Conservation (phyloP, 2,797 vertebrate species). For the Anniella stebbinsi region DNA sequence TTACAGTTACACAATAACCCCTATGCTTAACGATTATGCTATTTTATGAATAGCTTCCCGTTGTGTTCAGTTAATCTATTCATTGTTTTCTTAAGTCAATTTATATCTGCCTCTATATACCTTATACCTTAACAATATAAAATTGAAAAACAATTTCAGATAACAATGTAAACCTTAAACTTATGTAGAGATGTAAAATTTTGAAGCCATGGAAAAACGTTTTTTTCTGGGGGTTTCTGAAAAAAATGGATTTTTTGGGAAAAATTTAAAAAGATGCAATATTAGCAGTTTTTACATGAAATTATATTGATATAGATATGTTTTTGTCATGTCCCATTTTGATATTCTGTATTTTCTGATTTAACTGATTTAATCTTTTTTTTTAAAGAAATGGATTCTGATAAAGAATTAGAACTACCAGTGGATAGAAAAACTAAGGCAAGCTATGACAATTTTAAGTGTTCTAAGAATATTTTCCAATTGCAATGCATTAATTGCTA, state of each 20-base stretch:
- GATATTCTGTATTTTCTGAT: conserved; percentile 17
- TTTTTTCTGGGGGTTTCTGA: too few species aligned
- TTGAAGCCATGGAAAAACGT: too few species aligned
- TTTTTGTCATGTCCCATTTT: neutral
- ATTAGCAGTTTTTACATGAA: too few species aligned
- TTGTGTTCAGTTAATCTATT: neutral
- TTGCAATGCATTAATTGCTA: neutral
- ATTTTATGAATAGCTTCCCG: neutral
- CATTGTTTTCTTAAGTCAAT: neutral
- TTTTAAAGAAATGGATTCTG: conserved; percentile 5
- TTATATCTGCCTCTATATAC: neutral
- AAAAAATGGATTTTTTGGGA: too few species aligned
- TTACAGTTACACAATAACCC: too few species aligned
- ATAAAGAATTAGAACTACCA: conserved; percentile 11
- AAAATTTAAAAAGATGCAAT: too few species aligned
- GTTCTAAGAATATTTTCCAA: neutral
- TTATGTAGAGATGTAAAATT: too few species aligned
- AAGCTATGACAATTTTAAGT: neutral
- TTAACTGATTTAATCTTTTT: neutral
- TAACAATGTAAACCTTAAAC: neutral
- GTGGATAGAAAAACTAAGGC: conserved; percentile 15
- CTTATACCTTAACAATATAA: neutral
- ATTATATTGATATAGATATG: neutral
- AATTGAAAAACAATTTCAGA: neutral
- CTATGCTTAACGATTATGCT: neutral